These are phyloP conservation scores for Heliconius cydno DNA, from an alignment of 2,888 invertebrate species.

Conservation along the genomic window DNA sequence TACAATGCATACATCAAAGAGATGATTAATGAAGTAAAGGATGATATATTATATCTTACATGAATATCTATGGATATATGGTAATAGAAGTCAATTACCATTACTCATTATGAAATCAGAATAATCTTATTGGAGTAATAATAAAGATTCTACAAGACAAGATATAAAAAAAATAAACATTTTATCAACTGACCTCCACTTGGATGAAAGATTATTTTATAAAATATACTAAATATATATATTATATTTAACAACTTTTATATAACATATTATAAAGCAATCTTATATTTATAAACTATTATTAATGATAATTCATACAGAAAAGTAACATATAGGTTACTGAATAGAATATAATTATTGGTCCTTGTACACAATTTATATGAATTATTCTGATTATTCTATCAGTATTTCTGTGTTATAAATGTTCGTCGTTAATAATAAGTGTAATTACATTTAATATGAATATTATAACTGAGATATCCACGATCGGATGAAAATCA, in stretches of 20 bases:
- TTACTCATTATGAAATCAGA: background rate
- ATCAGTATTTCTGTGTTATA: constrained; percentile 10
- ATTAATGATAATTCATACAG: background rate
- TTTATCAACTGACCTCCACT: constrained; percentile 9
- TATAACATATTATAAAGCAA: background rate
- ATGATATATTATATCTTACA: background rate
- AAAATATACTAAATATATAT: background rate
- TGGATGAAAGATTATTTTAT: constrained; percentile 2
- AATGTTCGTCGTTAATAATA: constrained; percentile 29
- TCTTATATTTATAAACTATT: background rate
- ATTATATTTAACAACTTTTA: background rate
- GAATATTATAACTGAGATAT: constrained; percentile 54
- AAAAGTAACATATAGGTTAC: constrained; percentile 17
- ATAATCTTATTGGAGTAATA: background rate
- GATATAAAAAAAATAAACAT: background rate
- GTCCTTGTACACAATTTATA: constrained; percentile 13
- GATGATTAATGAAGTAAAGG: background rate
- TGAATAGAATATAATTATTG: constrained; percentile 18
- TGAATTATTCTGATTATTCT: constrained; percentile 15
- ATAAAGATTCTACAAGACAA: background rate
- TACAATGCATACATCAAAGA: background rate
- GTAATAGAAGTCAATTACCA: background rate
- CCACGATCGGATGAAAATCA: constrained; percentile 66
- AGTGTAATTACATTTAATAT: constrained; percentile 9
- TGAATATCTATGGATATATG: background rate